Conservation (phyloP, 2,113 vertebrate genomes). For the Gyps fulvus region DNA sequence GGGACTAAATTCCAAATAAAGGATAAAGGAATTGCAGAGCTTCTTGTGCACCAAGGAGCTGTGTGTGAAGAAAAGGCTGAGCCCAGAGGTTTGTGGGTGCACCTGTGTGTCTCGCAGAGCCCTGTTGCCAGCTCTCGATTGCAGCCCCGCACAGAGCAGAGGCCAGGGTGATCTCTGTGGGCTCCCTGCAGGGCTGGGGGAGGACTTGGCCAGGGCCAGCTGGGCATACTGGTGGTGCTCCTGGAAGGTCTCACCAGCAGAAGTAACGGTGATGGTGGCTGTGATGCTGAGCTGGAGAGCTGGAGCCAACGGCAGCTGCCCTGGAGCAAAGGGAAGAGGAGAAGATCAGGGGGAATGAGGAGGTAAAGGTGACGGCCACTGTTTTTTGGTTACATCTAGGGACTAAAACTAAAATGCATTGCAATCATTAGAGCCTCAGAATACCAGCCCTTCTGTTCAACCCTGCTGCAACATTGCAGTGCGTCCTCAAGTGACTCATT, state of each 20-base stretch:
- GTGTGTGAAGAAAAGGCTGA: not conserved
- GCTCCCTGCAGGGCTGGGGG: not conserved
- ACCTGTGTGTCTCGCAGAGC: rapidly evolving
- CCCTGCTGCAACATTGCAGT: not conserved
- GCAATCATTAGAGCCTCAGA: not conserved
- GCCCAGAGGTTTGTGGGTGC: not conserved
- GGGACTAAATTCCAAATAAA: not conserved
- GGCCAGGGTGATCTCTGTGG: not conserved
- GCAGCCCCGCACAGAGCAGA: not conserved
- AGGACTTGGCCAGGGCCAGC: not conserved
- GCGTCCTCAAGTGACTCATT: not conserved
- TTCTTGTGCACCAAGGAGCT: not conserved
- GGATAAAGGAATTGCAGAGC: not conserved
- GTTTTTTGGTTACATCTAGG: not conserved
- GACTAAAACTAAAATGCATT: not conserved
- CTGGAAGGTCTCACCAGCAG: not conserved
- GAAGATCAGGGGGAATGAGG: not conserved
- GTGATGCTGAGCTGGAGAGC: not conserved
- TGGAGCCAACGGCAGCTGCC: rapidly evolving
- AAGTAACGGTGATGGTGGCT: not conserved
- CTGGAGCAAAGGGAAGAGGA: not conserved
- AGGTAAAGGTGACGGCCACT: not conserved
- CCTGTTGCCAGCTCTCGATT: not conserved
- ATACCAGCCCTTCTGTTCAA: not conserved
- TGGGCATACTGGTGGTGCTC: not conserved